phyloP scores from a whole-genome alignment of 2,113 vertebrate genomes.

The Aegotheles bennettii region DNA sequence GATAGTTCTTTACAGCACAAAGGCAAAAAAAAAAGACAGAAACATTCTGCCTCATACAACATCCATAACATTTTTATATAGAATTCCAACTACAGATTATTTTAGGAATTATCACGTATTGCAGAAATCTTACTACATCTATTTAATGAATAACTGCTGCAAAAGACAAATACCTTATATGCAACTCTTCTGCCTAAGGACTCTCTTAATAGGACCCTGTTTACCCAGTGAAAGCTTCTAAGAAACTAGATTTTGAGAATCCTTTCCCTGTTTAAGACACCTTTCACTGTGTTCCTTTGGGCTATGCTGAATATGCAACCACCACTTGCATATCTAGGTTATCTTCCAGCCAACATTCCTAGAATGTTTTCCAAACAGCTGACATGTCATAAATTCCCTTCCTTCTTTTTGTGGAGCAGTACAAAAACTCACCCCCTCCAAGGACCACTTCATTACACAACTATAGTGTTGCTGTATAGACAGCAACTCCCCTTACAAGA shows the following conservation, averaged over 20 bases:
- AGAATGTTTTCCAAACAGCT: conserved; percentile 39
- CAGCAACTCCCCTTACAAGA: neutral
- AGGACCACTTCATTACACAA: neutral
- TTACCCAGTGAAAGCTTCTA: conserved; percentile 9
- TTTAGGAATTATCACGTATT: neutral
- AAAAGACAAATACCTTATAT: neutral
- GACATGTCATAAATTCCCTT: conserved; percentile 37
- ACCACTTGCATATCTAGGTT: conserved; percentile 21
- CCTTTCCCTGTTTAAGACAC: neutral
- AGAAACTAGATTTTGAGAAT: neutral
- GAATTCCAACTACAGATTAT: neutral
- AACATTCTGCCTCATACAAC: neutral
- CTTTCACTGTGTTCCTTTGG: neutral
- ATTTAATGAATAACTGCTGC: neutral
- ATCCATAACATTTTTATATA: neutral
- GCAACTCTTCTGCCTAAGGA: neutral
- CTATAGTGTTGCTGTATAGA: neutral
- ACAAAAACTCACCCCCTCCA: neutral
- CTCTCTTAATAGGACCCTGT: neutral
- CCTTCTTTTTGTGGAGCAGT: neutral
- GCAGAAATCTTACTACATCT: neutral
- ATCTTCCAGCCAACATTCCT: conserved; percentile 43
- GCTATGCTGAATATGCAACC: conserved; percentile 39
- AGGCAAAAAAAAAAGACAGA: neutral
- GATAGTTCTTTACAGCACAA: neutral